phyloP scores from a whole-genome alignment of 2,797 vertebrate genomes.

The Pseudochromis fuscus region DNA sequence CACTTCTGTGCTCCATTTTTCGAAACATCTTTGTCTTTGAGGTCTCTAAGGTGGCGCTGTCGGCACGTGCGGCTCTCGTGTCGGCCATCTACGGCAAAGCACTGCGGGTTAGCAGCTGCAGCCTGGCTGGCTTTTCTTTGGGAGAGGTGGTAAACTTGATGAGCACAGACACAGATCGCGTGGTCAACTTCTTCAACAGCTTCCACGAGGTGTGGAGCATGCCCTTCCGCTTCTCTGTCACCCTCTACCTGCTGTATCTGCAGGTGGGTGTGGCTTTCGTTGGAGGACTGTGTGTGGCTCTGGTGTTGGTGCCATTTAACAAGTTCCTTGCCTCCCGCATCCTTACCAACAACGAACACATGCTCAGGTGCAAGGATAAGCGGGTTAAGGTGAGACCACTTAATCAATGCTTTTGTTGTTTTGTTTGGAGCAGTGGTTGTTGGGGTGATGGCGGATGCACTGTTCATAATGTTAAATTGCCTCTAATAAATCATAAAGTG shows the following conservation, averaged over 20 bases:
- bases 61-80: conserved; percentile 87
- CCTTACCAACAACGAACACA: conserved; percentile 88
- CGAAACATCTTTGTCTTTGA: conserved; percentile 90
- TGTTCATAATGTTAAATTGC: no score
- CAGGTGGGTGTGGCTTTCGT: conserved; percentile 94
- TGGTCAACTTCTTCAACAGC: conserved; percentile 92
- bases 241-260: conserved; percentile 92
- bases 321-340: conserved; percentile 91
- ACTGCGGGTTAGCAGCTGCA: conserved; percentile 85
- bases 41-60: conserved; percentile 88
- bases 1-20: conserved; percentile 87
- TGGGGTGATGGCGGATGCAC: background rate
- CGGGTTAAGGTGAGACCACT: conserved; percentile 93
- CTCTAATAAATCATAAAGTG: no score
- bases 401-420: no score
- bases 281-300: conserved; percentile 88
- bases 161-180: conserved; percentile 90
- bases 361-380: conserved; percentile 92
- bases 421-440: background rate
- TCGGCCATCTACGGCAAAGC: conserved; percentile 91
- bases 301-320: conserved; percentile 94
- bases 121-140: conserved; percentile 81
- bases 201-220: conserved; percentile 97
- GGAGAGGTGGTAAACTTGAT: conserved; percentile 95
- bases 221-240: conserved; percentile 89